A percentile compares a stretch with the other conserved stretches of the same genome.
These are phyloP conservation scores for Heterocephalus glaber DNA, from an alignment of 2,113 vertebrate genomes.

Conservation along the genomic window DNA sequence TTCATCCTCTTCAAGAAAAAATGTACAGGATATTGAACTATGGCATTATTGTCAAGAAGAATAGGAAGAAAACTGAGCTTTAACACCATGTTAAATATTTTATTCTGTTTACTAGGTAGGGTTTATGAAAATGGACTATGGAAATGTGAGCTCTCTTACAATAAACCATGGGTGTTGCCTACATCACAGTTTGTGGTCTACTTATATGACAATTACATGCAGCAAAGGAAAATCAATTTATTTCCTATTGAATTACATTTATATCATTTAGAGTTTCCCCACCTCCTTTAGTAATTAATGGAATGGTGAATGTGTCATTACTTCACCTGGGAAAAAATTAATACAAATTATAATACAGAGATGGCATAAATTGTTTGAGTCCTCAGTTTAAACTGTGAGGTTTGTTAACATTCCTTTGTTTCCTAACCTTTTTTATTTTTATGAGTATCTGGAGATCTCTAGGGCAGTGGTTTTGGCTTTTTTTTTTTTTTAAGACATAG, in stretches of 20 bases:
- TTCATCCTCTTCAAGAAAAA: constrained; percentile 73
- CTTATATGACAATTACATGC: constrained; percentile 77
- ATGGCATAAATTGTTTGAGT: constrained; percentile 43
- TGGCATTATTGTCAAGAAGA: constrained; percentile 75
- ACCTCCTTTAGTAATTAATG: constrained; percentile 67
- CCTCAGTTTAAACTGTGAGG: constrained; percentile 48
- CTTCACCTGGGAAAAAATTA: constrained; percentile 77
- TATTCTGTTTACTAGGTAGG: constrained; percentile 64
- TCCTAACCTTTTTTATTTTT: constrained; percentile 21
- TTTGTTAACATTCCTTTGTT: constrained; percentile 55
- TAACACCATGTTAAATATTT: constrained; percentile 77
- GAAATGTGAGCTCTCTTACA: constrained; percentile 74
- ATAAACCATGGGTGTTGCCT: constrained; percentile 63
- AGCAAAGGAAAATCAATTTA: constrained; percentile 80
- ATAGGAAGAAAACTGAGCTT: constrained; percentile 72
- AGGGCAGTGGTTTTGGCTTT: background rate
- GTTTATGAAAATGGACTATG: constrained; percentile 53
- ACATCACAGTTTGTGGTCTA: constrained; percentile 67
- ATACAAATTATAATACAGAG: constrained; percentile 74
- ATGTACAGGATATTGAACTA: constrained; percentile 53
- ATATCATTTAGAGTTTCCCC: constrained; percentile 8
- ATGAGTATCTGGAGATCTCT: background rate
- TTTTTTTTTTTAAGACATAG: background rate
- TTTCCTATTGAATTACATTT: constrained; percentile 79
- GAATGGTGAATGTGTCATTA: constrained; percentile 66